Evolutionary conservation across 2,888 invertebrate genomes (phyloP), one percentile per base, ranked within the genome.

Genomic region (Piscicola geometra): DNA sequence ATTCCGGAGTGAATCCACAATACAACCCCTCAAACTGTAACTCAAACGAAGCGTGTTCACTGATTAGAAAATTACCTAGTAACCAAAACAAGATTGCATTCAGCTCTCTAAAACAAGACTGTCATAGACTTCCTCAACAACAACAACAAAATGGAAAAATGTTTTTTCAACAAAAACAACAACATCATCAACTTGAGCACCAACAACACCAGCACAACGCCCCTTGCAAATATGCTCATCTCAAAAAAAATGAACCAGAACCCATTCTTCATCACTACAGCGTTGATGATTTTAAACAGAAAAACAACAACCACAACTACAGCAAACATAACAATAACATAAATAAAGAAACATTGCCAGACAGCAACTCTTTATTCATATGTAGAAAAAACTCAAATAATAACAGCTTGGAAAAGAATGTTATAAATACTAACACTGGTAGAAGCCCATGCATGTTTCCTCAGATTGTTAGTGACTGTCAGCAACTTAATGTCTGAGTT

Each of bases 61-160:
- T 47, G 50, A 47, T 47, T 47, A 47, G 50, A 47, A 47, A 47
- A 47, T 47, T 47, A 47, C 50, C 50, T 47, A 47, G 50, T 47
- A 47, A 47, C 50, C 50, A 9, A 47, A 47, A 47, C 50, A 47
- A 47, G 21, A 47, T 47, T 47, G 50, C 50, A 47, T 47, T 47
- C 50, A n/a, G n/a, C n/a, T n/a, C n/a, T n/a, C 50, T 15, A 47
- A 47, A 47, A 47, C 50, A 47, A 47, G 50, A 47, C 50, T 47
- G 12, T 15, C 50, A 47, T 15, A 47, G 9, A 47, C 12, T 47
- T 15, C 9, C 21, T 15, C 50, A 9, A 9, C 12, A 47, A 47
- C 50, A 47, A 47, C 50, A 47, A 47, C 12, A 47, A 15, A 47
- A 47, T 15, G 50, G 12, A 47, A 47, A 47, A 47, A 15, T 47